Conservation (phyloP, 2,888 invertebrate species). For the Mystacides longicornis region DNA sequence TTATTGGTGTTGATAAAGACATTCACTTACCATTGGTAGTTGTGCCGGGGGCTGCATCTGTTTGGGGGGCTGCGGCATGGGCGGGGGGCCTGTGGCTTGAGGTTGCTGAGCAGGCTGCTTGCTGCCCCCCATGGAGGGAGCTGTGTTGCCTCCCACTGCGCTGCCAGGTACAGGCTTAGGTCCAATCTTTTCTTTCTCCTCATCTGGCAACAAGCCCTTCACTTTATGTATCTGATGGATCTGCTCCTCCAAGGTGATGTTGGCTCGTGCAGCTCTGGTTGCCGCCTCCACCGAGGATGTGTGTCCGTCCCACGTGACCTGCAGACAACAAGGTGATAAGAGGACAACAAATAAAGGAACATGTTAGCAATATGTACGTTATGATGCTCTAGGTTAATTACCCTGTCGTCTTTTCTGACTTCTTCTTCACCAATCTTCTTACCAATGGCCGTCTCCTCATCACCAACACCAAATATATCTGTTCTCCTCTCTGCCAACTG, state of each 20-base stretch:
- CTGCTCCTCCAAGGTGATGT: constrained; percentile 93
- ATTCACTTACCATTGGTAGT: constrained; percentile 31
- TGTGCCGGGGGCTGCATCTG: constrained; percentile 32
- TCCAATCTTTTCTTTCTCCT: constrained; percentile 95
- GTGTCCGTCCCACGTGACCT: constrained; percentile 96
- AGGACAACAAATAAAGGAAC: neutral
- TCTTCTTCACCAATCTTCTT: constrained; percentile 94
- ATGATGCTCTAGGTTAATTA: neutral
- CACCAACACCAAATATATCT: constrained; percentile 98
- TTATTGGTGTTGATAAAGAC: too few relatives aligned
- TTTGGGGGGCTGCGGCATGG: constrained; percentile 22
- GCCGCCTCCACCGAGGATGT: constrained; percentile 95
- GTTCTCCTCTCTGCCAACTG: constrained; percentile 97
- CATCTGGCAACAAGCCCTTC: constrained; percentile 88
- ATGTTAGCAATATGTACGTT: neutral
- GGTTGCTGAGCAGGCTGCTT: constrained; percentile 5
- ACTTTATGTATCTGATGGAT: constrained; percentile 96
- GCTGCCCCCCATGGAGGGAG: neutral
- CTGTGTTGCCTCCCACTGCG: constrained; percentile 21
- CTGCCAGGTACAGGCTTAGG: constrained; percentile 65
- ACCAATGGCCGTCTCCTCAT: constrained; percentile 98
- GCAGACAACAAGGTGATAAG: neutral
- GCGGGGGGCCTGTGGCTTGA: constrained; percentile 17
- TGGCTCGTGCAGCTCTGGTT: constrained; percentile 86
- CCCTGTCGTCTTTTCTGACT: constrained; percentile 72